Percentiles rank a stretch among this genome's conserved stretches.
phyloP scores from a whole-genome alignment of 2,888 invertebrate species.

The Peribatodes rhomboidaria region DNA sequence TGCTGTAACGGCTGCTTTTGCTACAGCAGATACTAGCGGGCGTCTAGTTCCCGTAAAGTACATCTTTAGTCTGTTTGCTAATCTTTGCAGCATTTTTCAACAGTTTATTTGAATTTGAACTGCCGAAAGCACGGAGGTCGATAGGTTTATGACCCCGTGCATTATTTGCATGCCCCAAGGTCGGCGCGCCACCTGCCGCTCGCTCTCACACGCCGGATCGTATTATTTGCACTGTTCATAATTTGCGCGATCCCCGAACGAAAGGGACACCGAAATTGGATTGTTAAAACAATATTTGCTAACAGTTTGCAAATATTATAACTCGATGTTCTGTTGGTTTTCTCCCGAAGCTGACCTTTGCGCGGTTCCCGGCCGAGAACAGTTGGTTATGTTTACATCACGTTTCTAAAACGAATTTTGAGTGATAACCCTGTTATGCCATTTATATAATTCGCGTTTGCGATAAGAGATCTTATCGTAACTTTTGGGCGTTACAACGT shows the following conservation, averaged over 20 bases:
- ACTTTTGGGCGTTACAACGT: constrained; percentile 21
- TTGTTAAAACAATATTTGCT: constrained; percentile 43
- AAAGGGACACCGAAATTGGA: constrained; percentile 44
- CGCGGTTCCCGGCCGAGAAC: constrained; percentile 8
- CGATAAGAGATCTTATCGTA: constrained; percentile 28
- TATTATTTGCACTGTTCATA: constrained; percentile 36
- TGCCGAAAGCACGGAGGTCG: constrained; percentile 44
- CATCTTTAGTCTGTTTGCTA: neutral
- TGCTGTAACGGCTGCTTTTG: neutral
- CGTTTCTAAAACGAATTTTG: constrained; percentile 11
- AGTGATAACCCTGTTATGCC: constrained; percentile 4
- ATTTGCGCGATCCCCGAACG: constrained; percentile 34
- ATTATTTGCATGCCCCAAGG: constrained; percentile 73
- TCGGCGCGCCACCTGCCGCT: constrained; percentile 67
- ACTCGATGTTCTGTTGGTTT: constrained; percentile 22
- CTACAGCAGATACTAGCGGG: neutral
- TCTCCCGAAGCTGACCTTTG: constrained; percentile 24
- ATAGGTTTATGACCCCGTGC: constrained; percentile 69
- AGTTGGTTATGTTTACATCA: constrained; percentile 6
- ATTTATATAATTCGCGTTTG: constrained; percentile 11
- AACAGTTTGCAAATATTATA: constrained; percentile 29
- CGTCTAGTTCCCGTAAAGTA: neutral
- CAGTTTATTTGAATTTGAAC: constrained; percentile 42
- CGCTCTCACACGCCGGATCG: constrained; percentile 45
- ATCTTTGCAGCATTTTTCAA: constrained; percentile 32